Evolutionary conservation across 1,140 invertebrate species (phyloP), one percentile per base, ranked within the genome.

Genomic region (Matsumurasca onukii): DNA sequence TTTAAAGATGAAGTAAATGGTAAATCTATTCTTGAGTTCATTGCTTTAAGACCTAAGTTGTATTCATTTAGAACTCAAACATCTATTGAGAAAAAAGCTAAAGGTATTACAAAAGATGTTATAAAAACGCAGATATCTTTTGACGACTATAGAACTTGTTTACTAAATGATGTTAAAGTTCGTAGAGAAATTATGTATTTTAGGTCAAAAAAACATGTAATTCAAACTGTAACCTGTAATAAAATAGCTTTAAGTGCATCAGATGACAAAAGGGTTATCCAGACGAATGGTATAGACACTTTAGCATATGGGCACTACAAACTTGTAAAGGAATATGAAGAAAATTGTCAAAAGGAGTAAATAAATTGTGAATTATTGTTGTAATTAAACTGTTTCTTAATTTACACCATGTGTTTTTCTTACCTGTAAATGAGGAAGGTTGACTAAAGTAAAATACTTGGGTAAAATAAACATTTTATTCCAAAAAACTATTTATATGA

Each of bases 1-100:
- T 79, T 83, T 71, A 85, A 83, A 75, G 81, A 83, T 76, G 82
- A 85, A 74, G 74, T 74, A 27, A 76, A 75, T 69, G 78, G 78
- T 12, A 67, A 67, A 65, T 73, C 77, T 45, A 76, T 83, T 55
- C 70, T 51, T 12, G 75, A 79, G 72, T 83, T 78, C 76, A 67
- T 80, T 51, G 79, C 78, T 12, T 66, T 82, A 55, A 71, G 75
- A 66, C 69, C 77, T 20, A 84, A 84, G 75, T 77, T 81, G 72
- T 82, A 82, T 72, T 68, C 74, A 17, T 71, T 74, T 29, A 74
- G 67, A 70, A 51, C 73, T 57, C 34, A 72, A 27, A 65, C 70
- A 61, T 27, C 73, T 66, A 45, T 72, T 22, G 15, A 64, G 20
- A 76, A 74, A 69, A 75, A 75, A 70, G 69, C 71, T 17, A 77